A percentile compares a stretch with the other conserved stretches of the same genome.
These are phyloP conservation scores for Phylloscopus trochiloides DNA, from an alignment of 2,113 vertebrate species.

Conservation along the genomic window DNA sequence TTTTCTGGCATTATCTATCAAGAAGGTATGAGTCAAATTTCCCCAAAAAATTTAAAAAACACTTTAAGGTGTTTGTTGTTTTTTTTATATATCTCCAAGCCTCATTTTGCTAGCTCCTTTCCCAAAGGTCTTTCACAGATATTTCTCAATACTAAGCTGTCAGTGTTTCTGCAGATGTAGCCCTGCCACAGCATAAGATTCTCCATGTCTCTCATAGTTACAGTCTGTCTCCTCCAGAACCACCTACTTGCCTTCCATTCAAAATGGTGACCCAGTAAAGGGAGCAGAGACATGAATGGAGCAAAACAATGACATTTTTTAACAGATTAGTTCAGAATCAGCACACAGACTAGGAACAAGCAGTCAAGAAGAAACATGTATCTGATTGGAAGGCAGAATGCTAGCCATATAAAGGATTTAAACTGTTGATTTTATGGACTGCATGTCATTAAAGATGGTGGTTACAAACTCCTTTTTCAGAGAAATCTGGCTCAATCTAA, in stretches of 20 bases:
- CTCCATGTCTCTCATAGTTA: background rate
- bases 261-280: background rate
- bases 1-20: background rate
- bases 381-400: background rate
- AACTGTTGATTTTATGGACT: background rate
- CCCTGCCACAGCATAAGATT: fast-evolving
- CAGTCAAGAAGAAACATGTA: background rate
- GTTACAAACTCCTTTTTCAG: background rate
- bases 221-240: background rate
- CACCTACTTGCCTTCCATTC: background rate
- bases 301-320: background rate
- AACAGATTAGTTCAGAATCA: background rate
- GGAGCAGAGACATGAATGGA: background rate
- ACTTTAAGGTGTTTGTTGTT: background rate
- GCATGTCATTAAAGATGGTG: background rate
- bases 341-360: background rate
- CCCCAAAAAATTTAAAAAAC: background rate
- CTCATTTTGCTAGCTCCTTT: background rate
- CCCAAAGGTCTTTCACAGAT: background rate
- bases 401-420: background rate
- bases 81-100: background rate
- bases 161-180: background rate
- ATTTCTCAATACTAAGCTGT: background rate
- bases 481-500: background rate
- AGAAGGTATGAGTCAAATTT: background rate